A percentile compares a stretch with the other conserved stretches of the same genome.
Conservation (phyloP, 2,888 invertebrate genomes). For the Synanthedon andrenaeformis region DNA sequence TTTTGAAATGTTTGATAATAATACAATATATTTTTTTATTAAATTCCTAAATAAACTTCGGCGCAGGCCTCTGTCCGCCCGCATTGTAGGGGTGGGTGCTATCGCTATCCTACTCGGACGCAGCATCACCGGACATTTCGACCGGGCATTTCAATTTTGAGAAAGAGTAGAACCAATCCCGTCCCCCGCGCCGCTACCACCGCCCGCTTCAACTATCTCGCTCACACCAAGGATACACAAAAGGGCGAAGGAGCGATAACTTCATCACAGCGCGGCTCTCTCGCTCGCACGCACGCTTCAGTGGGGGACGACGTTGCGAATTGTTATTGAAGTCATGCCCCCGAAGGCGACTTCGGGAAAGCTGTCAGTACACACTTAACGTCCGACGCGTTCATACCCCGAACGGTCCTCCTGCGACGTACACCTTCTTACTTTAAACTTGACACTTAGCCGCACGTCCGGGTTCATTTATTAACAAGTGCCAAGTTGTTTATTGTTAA, state of each 20-base stretch:
- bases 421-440: conserved; percentile 40
- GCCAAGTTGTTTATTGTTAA: conserved; percentile 34
- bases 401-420: conserved; percentile 39
- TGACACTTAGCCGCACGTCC: conserved; percentile 26
- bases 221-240: conserved; percentile 67
- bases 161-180: conserved; percentile 68
- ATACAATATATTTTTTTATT: no score
- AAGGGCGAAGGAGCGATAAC: conserved; percentile 73
- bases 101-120: conserved; percentile 68
- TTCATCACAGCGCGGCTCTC: conserved; percentile 63
- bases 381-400: conserved; percentile 64
- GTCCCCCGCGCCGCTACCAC: conserved; percentile 36
- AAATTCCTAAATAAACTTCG: conserved; percentile 28
- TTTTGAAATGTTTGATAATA: no score
- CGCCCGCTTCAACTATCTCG: conserved; percentile 44
- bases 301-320: conserved; percentile 71
- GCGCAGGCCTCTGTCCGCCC: conserved; percentile 62
- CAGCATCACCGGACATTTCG: conserved; percentile 72
- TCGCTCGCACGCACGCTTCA: conserved; percentile 63
- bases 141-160: conserved; percentile 73
- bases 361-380: conserved; percentile 69
- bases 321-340: conserved; percentile 72
- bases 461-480: conserved; percentile 42
- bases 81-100: conserved; percentile 68
- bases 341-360: conserved; percentile 71